Evolutionary conservation across 2,113 vertebrate species (phyloP).

Genomic region (Amia ocellicauda): DNA sequence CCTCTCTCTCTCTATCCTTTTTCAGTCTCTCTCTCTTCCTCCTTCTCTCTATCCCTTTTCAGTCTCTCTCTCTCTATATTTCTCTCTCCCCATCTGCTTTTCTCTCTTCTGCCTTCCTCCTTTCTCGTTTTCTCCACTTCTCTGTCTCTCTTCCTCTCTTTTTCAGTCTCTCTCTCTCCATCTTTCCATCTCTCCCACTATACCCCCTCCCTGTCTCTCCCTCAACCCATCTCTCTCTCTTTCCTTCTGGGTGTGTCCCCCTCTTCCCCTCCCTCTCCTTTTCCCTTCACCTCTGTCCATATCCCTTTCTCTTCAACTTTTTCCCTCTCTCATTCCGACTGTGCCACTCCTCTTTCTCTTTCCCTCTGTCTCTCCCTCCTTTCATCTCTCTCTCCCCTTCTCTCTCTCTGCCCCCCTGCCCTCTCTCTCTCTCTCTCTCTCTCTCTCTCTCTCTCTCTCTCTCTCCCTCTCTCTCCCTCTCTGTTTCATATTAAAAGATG

Average conservation of each 20-base stretch:
- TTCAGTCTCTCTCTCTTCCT: neutral
- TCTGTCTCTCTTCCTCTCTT: constrained; percentile 18
- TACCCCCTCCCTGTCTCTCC: neutral
- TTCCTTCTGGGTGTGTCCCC: constrained; percentile 59
- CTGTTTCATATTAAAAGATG: too few relatives aligned
- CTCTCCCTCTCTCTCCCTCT: too few relatives aligned
- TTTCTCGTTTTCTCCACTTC: neutral
- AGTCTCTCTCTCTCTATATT: constrained; percentile 29
- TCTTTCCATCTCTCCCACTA: constrained; percentile 33
- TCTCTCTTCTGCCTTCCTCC: constrained; percentile 29
- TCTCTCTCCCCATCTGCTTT: constrained; percentile 58
- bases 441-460: too few relatives aligned
- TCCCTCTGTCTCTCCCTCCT: constrained; percentile 2
- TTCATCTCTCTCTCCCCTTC: neutral
- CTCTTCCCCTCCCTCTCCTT: neutral
- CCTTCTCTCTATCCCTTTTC: constrained; percentile 7
- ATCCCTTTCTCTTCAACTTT: constrained; percentile 16
- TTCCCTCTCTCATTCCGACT: constrained; percentile 25
- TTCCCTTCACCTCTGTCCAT: constrained; percentile 13
- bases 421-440: neutral
- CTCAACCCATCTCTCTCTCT: constrained; percentile 21
- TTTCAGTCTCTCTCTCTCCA: constrained; percentile 20
- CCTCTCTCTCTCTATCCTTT: constrained; percentile 22
- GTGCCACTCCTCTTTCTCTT: constrained; percentile 29
- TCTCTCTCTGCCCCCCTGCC: constrained; percentile 3